phyloP scores from a whole-genome alignment of 2,797 vertebrate genomes.

The Melanogrammus aeglefinus region DNA sequence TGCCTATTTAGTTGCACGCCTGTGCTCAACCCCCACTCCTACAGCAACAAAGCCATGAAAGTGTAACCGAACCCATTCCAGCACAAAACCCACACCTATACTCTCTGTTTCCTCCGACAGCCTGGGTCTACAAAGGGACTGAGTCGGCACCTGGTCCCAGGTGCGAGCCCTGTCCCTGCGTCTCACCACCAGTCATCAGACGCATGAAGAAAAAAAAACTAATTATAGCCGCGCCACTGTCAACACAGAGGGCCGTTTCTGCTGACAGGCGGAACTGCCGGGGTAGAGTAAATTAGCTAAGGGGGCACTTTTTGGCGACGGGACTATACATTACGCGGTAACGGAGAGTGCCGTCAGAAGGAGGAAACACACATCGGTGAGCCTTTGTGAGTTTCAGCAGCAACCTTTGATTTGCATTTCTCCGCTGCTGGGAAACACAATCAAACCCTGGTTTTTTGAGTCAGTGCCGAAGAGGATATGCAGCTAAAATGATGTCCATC shows the following conservation, averaged over 20 bases:
- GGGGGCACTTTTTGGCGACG: constrained; percentile 36
- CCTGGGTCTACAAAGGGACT: constrained; percentile 30
- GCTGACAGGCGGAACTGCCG: constrained; percentile 50
- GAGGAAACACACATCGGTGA: neutral
- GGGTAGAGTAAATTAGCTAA: constrained; percentile 51
- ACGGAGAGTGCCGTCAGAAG: too few species aligned
- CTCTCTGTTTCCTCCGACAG: constrained; percentile 7
- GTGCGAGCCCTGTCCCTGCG: constrained; percentile 37
- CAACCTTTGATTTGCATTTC: neutral
- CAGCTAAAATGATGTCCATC: too few species aligned
- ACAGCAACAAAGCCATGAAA: neutral
- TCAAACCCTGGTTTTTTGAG: too few species aligned
- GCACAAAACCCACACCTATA: neutral
- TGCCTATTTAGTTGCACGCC: neutral
- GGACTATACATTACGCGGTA: neutral
- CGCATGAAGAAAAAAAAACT: constrained; percentile 57
- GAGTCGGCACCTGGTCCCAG: constrained; percentile 41
- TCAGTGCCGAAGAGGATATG: too few species aligned
- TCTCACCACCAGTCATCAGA: constrained; percentile 56
- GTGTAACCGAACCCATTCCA: neutral
- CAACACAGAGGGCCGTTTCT: constrained; percentile 22
- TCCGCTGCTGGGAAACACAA: neutral
- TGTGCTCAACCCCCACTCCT: neutral
- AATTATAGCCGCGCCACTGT: neutral
- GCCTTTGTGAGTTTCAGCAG: neutral